Conservation (phyloP, 2,888 invertebrate genomes). For the Stegana nigrithorax region DNA sequence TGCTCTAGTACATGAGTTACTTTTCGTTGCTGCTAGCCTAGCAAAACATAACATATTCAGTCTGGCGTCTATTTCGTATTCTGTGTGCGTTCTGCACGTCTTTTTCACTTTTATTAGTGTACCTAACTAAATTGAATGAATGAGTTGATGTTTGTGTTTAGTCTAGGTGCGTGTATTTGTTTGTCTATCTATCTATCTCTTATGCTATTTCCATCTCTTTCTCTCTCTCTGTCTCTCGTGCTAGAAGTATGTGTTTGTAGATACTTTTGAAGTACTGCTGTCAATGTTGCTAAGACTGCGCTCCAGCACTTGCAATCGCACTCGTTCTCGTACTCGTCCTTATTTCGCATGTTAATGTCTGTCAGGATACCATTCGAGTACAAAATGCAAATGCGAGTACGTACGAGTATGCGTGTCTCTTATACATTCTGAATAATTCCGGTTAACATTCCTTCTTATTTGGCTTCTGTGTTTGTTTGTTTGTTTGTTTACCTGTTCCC, state of each 20-base stretch:
- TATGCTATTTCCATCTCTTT: no score
- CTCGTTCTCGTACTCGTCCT: neutral
- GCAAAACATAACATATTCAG: no score
- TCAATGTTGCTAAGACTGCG: neutral
- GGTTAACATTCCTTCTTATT: constrained; percentile 46
- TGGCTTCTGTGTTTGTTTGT: neutral
- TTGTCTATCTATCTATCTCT: neutral
- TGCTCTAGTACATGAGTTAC: no score
- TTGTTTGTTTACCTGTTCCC: neutral
- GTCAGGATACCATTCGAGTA: constrained; percentile 5
- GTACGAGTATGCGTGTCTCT: constrained; percentile 57
- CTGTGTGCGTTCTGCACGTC: constrained; percentile 48
- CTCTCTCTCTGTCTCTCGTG: neutral
- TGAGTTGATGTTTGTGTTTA: constrained; percentile 40
- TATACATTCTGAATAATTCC: constrained; percentile 60
- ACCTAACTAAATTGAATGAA: constrained; percentile 48
- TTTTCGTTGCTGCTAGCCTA: no score
- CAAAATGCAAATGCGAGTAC: constrained; percentile 58
- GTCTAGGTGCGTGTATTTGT: constrained; percentile 31
- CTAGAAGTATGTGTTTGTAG: neutral
- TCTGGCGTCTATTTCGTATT: constrained; percentile 56
- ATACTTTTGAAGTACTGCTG: neutral
- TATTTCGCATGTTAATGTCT: constrained; percentile 30
- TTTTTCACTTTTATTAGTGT: constrained; percentile 47
- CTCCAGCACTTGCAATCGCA: neutral